Evolutionary conservation across 37 sponge, comb jelly and placozoan genomes (phyloP).

Genomic region (Aplysina aerophoba): DNA sequence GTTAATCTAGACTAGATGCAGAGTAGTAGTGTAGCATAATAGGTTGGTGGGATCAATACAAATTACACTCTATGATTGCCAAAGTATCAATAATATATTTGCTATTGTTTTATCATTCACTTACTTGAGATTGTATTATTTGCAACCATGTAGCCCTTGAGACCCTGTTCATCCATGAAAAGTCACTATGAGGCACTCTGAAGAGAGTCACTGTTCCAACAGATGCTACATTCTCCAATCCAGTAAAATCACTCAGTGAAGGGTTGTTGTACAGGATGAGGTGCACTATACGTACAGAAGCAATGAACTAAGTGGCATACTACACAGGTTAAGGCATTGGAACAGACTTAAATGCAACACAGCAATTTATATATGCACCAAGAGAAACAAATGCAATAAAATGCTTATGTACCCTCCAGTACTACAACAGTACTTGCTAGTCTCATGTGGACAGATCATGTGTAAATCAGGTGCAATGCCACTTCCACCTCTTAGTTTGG

Average conservation of each 20-base stretch:
- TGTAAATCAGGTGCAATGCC: too few species aligned
- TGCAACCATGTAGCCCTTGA: not conserved
- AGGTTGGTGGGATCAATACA: not conserved
- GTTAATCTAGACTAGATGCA: too few species aligned
- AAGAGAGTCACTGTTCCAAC: not conserved
- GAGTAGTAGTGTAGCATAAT: too few species aligned
- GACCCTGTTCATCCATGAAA: not conserved
- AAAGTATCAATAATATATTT: too few species aligned
- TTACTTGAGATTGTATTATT: not conserved
- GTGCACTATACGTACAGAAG: not conserved
- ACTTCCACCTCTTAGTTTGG: too few species aligned
- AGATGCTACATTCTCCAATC: not conserved
- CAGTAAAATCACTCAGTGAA: slow-evolving; percentile 30
- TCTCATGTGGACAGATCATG: too few species aligned
- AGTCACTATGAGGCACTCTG: not conserved
- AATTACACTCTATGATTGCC: not conserved
- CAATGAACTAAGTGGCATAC: too few species aligned
- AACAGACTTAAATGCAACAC: too few species aligned
- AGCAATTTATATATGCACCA: not conserved
- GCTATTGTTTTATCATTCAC: not conserved
- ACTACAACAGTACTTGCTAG: not conserved
- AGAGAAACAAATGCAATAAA: not conserved
- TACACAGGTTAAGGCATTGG: too few species aligned
- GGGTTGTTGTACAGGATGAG: slow-evolving; percentile 23
- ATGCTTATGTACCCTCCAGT: not conserved